Evolutionary conservation across 2,797 vertebrate species (phyloP), one percentile per base, ranked within the genome.

Genomic region (Phylloscopus collybita): DNA sequence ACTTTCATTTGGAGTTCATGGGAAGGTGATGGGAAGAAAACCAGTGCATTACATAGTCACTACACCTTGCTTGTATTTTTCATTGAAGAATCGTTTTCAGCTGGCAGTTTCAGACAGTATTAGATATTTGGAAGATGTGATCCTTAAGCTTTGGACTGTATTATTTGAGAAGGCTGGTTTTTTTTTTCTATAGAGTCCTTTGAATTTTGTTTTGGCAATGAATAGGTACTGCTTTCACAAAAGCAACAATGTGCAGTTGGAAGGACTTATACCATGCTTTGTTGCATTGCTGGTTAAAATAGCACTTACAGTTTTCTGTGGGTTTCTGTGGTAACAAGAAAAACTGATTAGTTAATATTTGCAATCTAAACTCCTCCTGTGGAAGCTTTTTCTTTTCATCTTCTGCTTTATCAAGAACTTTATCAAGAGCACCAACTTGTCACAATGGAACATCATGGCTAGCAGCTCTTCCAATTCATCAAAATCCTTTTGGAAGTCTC

Each of bases 51-150:
- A n/a, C n/a, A n/a, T n/a, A 76, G 45, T 79, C 2, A 0, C 83
- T 79, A 51, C 0, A 8, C 29, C 27, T 90, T 71, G 14, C 50
- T 8, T 8, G 2, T 82, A 69, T 86, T 88, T 93, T 90, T 42
- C 49, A 19, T 21, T 67, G 59, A 93, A 57, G 26, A 88, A n/a
- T 34, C 13, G 26, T 88, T 60, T 76, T 93, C 36, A 45, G 20
- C 23, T 92, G 53, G 13, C 61, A 71, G 32, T 85, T 92, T 74
- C 60, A 86, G 69, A 71, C 53, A 70, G 32, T 54, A 47, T 88
- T 87, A 93, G 49, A 54, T 94, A 71, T 79, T 89, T 93, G 61
- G 74, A 87, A 91, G 42, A 82, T 66, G 36, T 64, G 44, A 67
- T 79, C 51, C 29, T 45, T 47, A 82, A 87, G 54, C 45, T 72